phyloP scores from a whole-genome alignment of 2,113 vertebrate species.

The Vulpes lagopus region DNA sequence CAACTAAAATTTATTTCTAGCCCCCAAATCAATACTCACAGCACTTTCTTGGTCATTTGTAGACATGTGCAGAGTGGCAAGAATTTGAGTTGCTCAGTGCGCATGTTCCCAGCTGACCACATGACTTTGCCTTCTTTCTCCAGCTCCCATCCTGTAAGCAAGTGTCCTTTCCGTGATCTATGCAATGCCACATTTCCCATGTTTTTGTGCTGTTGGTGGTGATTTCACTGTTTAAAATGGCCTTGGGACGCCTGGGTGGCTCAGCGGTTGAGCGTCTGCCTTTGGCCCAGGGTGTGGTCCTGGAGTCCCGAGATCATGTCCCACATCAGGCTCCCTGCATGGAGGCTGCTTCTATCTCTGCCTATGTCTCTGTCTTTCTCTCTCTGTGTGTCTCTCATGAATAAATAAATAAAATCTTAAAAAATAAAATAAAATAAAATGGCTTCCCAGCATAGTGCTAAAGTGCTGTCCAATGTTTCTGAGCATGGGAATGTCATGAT shows the following conservation, averaged over 20 bases:
- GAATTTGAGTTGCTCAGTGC: rapidly evolving
- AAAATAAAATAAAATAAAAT: too few species aligned
- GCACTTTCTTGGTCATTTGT: not conserved
- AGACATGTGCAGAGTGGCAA: not conserved
- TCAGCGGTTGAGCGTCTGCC: too few species aligned
- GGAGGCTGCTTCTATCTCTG: too few species aligned
- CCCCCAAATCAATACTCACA: not conserved
- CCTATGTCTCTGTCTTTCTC: too few species aligned
- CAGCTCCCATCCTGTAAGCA: not conserved
- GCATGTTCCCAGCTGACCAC: not conserved
- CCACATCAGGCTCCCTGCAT: too few species aligned
- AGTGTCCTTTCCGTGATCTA: not conserved
- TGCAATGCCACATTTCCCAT: not conserved
- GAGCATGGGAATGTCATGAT: not conserved
- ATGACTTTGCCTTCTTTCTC: not conserved
- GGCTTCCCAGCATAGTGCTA: rapidly evolving
- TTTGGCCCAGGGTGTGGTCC: too few species aligned
- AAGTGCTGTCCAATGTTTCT: not conserved
- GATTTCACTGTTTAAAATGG: not conserved
- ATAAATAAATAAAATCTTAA: too few species aligned
- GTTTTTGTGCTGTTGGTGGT: not conserved
- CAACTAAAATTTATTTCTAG: not conserved
- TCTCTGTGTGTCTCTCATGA: too few species aligned
- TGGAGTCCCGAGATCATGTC: too few species aligned
- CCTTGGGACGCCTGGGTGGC: not conserved